A percentile compares a stretch with the other conserved stretches of the same genome.
Evolutionary conservation across 2,888 invertebrate genomes (phyloP).

Genomic region (Tineola bisselliella): DNA sequence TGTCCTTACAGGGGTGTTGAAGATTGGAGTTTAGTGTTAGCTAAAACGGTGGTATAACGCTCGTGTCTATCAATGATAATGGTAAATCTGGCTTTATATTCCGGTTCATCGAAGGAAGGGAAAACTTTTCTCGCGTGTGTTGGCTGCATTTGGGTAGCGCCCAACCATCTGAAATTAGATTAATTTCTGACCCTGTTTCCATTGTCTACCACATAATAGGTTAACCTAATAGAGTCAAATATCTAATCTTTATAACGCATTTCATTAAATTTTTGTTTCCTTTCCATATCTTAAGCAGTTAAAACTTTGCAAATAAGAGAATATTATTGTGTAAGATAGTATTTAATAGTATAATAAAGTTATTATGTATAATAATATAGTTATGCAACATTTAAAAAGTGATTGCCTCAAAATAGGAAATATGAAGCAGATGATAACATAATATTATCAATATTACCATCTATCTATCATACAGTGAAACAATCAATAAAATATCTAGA

Average conservation of each 20-base stretch:
- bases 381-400: too few species aligned
- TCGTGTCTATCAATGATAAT: conserved; percentile 48
- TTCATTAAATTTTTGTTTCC: conserved; percentile 13
- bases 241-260: not conserved
- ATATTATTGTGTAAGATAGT: not conserved
- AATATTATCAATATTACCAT: not conserved
- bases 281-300: conserved; percentile 7
- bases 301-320: not conserved
- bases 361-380: not conserved
- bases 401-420: not conserved
- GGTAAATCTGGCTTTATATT: conserved; percentile 56
- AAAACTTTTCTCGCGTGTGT: conserved; percentile 77
- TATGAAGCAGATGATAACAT: not conserved
- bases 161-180: conserved; percentile 62
- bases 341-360: not conserved
- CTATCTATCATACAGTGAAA: not conserved
- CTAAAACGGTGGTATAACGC: conserved; percentile 33
- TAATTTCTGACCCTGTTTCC: conserved; percentile 1
- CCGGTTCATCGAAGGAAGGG: conserved; percentile 78
- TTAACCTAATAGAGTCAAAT: not conserved
- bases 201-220: not conserved
- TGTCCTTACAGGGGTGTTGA: conserved; percentile 33
- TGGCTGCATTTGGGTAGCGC: conserved; percentile 77
- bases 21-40: conserved; percentile 40
- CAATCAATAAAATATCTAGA: not conserved